Evolutionary conservation across 1,140 invertebrate genomes (phyloP).

Genomic region (Macrobrachium rosenbergii): DNA sequence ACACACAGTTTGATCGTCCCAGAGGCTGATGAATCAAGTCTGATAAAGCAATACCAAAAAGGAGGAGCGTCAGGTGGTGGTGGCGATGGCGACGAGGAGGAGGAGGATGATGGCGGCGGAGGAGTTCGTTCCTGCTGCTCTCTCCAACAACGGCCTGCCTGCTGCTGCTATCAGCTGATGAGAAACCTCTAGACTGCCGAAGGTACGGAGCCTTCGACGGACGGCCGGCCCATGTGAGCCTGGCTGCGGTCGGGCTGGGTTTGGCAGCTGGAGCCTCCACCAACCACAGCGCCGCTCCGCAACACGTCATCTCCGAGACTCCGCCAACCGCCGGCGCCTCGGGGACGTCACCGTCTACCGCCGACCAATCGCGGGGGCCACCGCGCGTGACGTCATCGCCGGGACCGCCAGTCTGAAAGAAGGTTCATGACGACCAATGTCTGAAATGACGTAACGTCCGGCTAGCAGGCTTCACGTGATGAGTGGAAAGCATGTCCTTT

Average conservation of each 20-base stretch:
- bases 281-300: constrained; percentile 50
- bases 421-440: constrained; percentile 53
- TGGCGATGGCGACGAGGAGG: too few relatives aligned
- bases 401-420: constrained; percentile 29
- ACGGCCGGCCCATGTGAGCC: constrained; percentile 50
- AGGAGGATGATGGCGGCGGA: neutral
- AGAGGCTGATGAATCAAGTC: too few relatives aligned
- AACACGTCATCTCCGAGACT: constrained; percentile 26
- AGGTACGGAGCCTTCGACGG: constrained; percentile 28
- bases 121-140: constrained; percentile 12
- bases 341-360: neutral
- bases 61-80: neutral
- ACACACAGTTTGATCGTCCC: too few relatives aligned
- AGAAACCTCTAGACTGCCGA: constrained; percentile 54
- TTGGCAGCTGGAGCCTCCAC: constrained; percentile 52
- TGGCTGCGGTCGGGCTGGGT: constrained; percentile 45
- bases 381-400: constrained; percentile 37
- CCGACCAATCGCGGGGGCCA: constrained; percentile 25
- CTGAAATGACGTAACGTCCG: constrained; percentile 58
- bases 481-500: constrained; percentile 52
- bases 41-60: too few relatives aligned
- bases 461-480: constrained; percentile 56
- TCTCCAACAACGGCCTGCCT: constrained; percentile 23
- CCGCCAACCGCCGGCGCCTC: too few relatives aligned
- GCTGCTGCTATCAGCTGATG: constrained; percentile 55